Evolutionary conservation across 1,140 invertebrate genomes (phyloP), one percentile per base, ranked within the genome.

Genomic region (Ceratoteleas bidentatus): DNA sequence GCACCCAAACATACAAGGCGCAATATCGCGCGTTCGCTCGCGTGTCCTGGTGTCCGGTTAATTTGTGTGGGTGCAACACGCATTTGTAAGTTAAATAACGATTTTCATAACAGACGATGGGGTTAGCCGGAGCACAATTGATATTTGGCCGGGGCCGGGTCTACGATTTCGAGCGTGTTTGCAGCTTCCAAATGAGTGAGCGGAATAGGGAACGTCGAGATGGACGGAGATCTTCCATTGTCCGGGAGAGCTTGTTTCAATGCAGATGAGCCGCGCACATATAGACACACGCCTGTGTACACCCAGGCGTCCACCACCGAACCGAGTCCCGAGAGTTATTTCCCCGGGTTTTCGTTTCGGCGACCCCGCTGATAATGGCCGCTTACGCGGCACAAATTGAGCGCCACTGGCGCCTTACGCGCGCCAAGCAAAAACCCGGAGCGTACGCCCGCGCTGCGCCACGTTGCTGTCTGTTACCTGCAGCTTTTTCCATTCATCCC

Each of bases 191-290:
- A 70, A 70, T 70, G 75, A 78, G 61, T 64, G 61, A 69, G 32
- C 6, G 73, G 61, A 52, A 60, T 36, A 66, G 66, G 75, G 75
- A 47, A 65, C 45, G 69, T 0, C 49, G 77, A 87, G 87, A 89
- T 88, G 86, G 89, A 86, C 88, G 87, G 86, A 87, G 87, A 88
- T 86, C 84, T 84, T 85, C 86, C 80, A 90, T 90, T 90, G 89
- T 90, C 85, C 87, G 69, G 81, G 72, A 81, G 85, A 89, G 89
- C 89, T 89, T 89, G 88, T 90, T 90, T 88, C 88, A 88, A 90
- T 89, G 89, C 89, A 90, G 89, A 90, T 90, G 89, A 90, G 89
- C 85, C 86, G 87, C 77, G 77, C 83, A 80, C 82, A 81, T 69
- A 58, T 68, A 54, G 52, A 65, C 11, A n/a, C 11, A 50, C 8